Evolutionary conservation across 2,113 vertebrate species (phyloP), one percentile per base, ranked within the genome.

Genomic region (Daubentonia madagascariensis): DNA sequence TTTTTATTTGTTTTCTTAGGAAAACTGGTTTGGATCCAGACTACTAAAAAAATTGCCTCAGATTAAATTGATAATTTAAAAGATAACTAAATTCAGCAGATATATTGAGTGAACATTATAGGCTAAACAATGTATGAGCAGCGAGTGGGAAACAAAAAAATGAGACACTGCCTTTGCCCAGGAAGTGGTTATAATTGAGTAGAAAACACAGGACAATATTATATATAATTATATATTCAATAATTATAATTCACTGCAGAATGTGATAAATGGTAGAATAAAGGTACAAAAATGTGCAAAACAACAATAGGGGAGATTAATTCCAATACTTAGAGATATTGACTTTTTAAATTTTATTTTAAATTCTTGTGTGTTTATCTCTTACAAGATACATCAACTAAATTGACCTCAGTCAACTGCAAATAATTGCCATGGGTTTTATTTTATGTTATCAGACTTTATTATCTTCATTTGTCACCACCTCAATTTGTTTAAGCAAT

Each of bases 321-420:
- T 91, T 81, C 13, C 3, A 80, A 54, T 68, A 76, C 65, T 48
- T 40, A 43, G 57, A 92, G 57, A 86, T 48, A 70, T 9, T 81
- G 37, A 90, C 35, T 65, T 94, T 85, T 79, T 68, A 94, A 57
- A 85, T 61, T 94, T 85, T 40, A 86, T 89, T 95, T 96, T 92
- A 80, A 92, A 89, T 73, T 65, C 83, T 7, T 81, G 2, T 75
- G 32, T 81, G 43, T 75, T 85, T 96, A 85, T 75, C 35, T 85
- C 79, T 89, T 86, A n/a, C n/a, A 48, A 92, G 78, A 57, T 65
- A 35, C 17, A 92, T 92, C 65, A 92, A 81, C 67, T 50, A 89
- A 76, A 85, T 50, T 94, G 79, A 94, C 43, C 59, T 89, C 48
- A 28, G 18, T 22, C 79, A 89, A 67, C 35, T 45, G 23, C 85